A percentile compares a stretch with the other conserved stretches of the same genome.
These are phyloP conservation scores for Typhlichthys eigenmanni DNA, from an alignment of 2,797 vertebrate genomes.

Conservation along the genomic window DNA sequence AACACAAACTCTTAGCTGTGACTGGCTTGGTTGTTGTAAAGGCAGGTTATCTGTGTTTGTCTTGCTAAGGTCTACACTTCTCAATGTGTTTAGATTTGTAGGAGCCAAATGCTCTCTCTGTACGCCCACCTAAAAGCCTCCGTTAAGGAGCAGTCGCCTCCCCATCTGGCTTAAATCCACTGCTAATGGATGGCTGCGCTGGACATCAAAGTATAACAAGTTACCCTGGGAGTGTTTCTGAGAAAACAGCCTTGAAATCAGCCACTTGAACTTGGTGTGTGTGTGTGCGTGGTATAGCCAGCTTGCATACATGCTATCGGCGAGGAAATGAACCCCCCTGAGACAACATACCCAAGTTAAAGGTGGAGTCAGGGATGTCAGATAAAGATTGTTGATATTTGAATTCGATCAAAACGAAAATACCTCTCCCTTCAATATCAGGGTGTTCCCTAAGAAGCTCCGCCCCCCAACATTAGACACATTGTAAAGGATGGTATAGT, in stretches of 20 bases:
- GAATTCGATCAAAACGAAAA: too few species aligned
- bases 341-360: conserved; percentile 33
- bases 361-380: conserved; percentile 1
- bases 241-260: conserved; percentile 38
- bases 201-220: conserved; percentile 34
- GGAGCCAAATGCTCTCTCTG: conserved; percentile 18
- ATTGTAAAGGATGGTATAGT: too few species aligned
- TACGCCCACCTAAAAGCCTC: neutral
- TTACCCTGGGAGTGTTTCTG: conserved; percentile 25
- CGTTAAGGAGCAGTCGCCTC: neutral
- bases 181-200: conserved; percentile 33
- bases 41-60: conserved; percentile 38
- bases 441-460: too few species aligned
- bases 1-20: conserved; percentile 11
- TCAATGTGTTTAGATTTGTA: conserved; percentile 39
- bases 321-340: conserved; percentile 32
- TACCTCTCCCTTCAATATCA: too few species aligned
- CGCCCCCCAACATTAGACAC: too few species aligned
- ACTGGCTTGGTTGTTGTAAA: neutral
- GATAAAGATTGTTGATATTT: too few species aligned
- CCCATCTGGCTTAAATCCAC: conserved; percentile 47
- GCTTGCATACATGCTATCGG: conserved; percentile 13
- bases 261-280: conserved; percentile 10
- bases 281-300: conserved; percentile 17
- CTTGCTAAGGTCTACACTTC: conserved; percentile 15